Conservation (phyloP, 2,113 vertebrate species). For the Atractosteus spatula region DNA sequence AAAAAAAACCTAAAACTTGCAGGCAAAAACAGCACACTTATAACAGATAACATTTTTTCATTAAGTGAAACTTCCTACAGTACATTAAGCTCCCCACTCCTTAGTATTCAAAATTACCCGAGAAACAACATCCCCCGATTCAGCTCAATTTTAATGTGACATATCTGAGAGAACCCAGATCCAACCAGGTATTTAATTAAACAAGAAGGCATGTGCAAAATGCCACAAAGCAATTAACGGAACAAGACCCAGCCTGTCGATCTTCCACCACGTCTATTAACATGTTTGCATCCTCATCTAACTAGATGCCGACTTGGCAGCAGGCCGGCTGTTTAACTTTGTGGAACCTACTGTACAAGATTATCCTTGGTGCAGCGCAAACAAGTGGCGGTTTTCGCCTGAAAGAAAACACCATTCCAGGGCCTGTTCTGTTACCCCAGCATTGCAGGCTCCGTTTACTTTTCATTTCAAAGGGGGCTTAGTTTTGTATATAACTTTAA, state of each 20-base stretch:
- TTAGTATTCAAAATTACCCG: too few species aligned
- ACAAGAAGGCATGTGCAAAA: too few species aligned
- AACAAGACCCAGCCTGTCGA: constrained; percentile 27
- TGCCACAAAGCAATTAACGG: neutral
- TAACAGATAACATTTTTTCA: too few species aligned
- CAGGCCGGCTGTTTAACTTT: constrained; percentile 63
- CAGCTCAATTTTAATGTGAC: too few species aligned
- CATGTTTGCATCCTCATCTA: constrained; percentile 46
- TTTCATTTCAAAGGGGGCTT: constrained; percentile 23
- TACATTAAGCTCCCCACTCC: too few species aligned
- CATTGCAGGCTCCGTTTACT: constrained; percentile 37
- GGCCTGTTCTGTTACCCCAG: constrained; percentile 29
- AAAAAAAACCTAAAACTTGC: too few species aligned
- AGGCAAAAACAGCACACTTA: too few species aligned
- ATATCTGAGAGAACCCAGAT: too few species aligned
- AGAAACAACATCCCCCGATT: too few species aligned
- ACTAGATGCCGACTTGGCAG: constrained; percentile 58
- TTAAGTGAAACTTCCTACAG: too few species aligned
- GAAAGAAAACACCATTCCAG: constrained; percentile 30
- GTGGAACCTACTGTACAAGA: constrained; percentile 63
- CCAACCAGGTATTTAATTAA: too few species aligned
- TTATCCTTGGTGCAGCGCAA: constrained; percentile 62
- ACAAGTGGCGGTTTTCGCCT: constrained; percentile 38
- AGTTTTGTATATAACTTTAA: constrained; percentile 15
- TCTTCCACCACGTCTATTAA: constrained; percentile 47